Evolutionary conservation across 2,113 vertebrate species (phyloP), one percentile per base, ranked within the genome.

Genomic region (Oncorhynchus gorbuscha): DNA sequence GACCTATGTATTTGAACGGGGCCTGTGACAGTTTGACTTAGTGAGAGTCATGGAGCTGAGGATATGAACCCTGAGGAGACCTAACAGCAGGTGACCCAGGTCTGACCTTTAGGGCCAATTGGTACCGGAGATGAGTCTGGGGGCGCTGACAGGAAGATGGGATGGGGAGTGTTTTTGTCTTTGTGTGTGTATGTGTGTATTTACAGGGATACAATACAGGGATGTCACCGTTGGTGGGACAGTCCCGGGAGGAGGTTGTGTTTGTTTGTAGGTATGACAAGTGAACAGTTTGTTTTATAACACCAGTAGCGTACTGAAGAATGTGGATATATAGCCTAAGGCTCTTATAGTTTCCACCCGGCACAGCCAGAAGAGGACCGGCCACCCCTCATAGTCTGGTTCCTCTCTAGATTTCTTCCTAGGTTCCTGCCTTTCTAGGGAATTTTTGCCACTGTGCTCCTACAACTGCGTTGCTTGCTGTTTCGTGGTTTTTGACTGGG

Each of bases 31-130:
- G n/a, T n/a, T 51, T 69, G 76, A 69, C 82, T 71, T 79, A 83
- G 87, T 30, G 45, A 80, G 88, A 79, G 75, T 45, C 73, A 1
- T 1, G 80, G 72, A 82, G n/a, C n/a, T 77, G 80, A 84, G 89
- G 89, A 87, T 88, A 85, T 76, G 74, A 85, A 73, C 78, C 90
- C 86, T 83, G 88, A 59, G 11, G 90, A 16, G 87, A 74, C 30
- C 55, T 75, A 89, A 73, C 90, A 90, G 90, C 90, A 83, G 86
- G 91, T 84, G 77, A 87, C 84, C 88, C 75, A 83, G 48, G 69
- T 3, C 51, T 82, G 87, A 90, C 90, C 89, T 92, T 91, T 88
- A 48, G 35, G 20, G 35, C 69, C 69, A 70, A 48, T 39, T 16
- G 77, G 72, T 48, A 24, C 51, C 20, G 3, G 70, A 49, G 69